Conservation (phyloP, 2,888 invertebrate species). For the Rhamphomyia laevipes region DNA sequence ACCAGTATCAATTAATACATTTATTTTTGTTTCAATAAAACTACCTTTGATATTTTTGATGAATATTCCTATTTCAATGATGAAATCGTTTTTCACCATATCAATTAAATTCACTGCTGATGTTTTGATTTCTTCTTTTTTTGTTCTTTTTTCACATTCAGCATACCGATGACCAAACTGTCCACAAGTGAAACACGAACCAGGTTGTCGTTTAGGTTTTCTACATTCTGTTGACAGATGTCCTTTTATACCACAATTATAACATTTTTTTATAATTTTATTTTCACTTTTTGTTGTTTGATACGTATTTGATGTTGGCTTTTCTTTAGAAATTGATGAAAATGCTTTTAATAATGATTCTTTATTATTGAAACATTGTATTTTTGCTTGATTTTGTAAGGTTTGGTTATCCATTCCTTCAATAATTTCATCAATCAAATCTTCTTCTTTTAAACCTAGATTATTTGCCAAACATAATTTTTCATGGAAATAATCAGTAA, state of each 20-base stretch:
- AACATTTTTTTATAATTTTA: background rate
- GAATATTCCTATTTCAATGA: background rate
- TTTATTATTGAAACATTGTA: constrained; percentile 1
- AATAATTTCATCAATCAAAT: constrained; percentile 3
- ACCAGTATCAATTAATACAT: background rate
- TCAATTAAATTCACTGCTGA: background rate
- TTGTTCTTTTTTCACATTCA: background rate
- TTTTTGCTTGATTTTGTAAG: background rate
- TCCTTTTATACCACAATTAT: background rate
- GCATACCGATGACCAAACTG: background rate
- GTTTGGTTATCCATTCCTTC: constrained; percentile 3
- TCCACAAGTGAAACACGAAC: constrained; percentile 7
- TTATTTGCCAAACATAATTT: background rate
- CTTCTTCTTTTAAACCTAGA: constrained; percentile 1
- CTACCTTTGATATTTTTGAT: background rate
- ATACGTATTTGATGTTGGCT: background rate
- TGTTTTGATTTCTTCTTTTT: background rate
- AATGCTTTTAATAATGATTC: background rate
- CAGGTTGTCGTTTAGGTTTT: constrained; percentile 3
- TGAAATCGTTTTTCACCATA: background rate
- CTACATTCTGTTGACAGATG: background rate
- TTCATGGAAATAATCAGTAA: constrained; percentile 1
- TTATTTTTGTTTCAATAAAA: constrained; percentile 1
- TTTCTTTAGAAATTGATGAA: background rate
- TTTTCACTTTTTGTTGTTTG: background rate